Conservation (phyloP, 2,888 invertebrate species). For the Sepioteuthis lessoniana region DNA sequence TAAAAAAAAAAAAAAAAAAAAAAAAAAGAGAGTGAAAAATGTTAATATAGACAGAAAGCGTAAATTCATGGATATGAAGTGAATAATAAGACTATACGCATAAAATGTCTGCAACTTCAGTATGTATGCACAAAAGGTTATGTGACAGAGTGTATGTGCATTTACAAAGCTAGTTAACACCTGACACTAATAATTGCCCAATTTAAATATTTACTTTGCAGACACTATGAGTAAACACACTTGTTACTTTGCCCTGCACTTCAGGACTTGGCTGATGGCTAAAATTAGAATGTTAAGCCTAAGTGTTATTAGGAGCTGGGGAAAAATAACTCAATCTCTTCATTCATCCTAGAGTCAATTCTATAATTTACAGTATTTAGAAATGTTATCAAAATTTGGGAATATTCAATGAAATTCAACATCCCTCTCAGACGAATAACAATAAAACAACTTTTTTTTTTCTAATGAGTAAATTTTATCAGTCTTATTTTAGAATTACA, state of each 20-base stretch:
- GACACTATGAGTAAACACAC: slow-evolving; percentile 20
- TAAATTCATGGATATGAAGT: neutral
- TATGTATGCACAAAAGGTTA: neutral
- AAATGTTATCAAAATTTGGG: too few relatives aligned
- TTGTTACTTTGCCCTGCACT: neutral
- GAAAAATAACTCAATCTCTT: neutral
- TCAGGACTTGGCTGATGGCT: neutral
- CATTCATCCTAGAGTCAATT: neutral
- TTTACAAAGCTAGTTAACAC: neutral
- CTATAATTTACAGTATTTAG: too few relatives aligned
- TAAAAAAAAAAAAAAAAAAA: too few relatives aligned
- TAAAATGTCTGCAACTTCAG: neutral
- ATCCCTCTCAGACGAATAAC: too few relatives aligned
- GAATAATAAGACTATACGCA: neutral
- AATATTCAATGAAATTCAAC: too few relatives aligned
- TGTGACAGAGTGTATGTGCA: neutral
- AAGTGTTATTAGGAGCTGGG: neutral
- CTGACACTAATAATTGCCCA: slow-evolving; percentile 4
- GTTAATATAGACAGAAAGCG: too few relatives aligned
- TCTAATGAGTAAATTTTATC: too few relatives aligned
- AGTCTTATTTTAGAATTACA: too few relatives aligned
- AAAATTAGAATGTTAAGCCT: neutral
- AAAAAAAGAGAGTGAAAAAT: too few relatives aligned
- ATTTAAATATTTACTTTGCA: slow-evolving; percentile 33
- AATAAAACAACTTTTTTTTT: too few relatives aligned